Conservation (phyloP, 2,113 vertebrate genomes). For the Indicator maculatus region DNA sequence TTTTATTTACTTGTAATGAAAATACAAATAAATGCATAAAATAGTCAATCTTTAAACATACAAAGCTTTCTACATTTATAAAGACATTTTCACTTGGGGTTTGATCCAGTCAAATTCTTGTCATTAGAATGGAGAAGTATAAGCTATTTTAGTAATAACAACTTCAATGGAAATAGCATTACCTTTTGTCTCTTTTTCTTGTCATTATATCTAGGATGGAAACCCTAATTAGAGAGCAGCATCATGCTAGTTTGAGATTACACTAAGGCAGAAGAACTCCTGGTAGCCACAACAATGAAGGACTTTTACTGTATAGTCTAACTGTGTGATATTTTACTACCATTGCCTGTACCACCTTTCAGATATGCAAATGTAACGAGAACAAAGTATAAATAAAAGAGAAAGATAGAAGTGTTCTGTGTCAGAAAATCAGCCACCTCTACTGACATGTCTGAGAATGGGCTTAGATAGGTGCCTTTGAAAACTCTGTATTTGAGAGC, state of each 20-base stretch:
- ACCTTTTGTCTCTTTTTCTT: not conserved
- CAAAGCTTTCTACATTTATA: not conserved
- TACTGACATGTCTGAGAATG: not conserved
- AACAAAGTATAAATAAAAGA: not conserved
- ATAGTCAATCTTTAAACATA: not conserved
- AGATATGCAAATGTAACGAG: not conserved
- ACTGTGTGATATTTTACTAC: not conserved
- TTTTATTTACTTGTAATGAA: not conserved
- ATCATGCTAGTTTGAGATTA: not conserved
- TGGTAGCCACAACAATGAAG: not conserved
- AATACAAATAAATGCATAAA: not conserved
- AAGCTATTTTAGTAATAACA: not conserved
- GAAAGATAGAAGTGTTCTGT: not conserved
- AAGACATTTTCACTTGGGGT: not conserved
- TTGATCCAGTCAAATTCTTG: not conserved
- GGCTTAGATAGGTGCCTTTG: not conserved
- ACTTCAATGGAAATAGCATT: not conserved
- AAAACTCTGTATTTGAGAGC: not conserved
- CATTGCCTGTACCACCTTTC: not conserved
- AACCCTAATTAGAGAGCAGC: not conserved
- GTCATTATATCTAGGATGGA: not conserved
- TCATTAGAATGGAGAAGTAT: not conserved
- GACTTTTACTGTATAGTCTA: not conserved
- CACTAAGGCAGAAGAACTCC: not conserved
- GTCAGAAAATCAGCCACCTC: not conserved